Evolutionary conservation across 37 sponge, comb jelly and placozoan genomes (phyloP).

Genomic region (Lycopodina hypogea): DNA sequence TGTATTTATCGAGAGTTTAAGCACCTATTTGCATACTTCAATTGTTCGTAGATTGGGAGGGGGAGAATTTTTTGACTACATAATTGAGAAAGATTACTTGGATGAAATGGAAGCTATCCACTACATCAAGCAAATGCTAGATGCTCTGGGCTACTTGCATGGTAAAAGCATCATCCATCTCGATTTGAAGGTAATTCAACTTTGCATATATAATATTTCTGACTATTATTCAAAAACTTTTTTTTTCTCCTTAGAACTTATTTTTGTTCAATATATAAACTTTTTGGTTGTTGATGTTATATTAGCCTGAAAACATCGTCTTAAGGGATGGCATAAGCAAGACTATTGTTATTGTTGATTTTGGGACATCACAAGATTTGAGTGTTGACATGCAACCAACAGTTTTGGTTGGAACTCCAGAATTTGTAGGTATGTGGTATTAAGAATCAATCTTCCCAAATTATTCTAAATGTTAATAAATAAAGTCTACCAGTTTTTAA

Average conservation of each 20-base stretch:
- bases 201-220: neutral
- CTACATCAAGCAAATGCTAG: constrained; percentile 68
- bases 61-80: constrained; percentile 86
- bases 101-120: constrained; percentile 54
- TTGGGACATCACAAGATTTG: constrained; percentile 72
- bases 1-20: too few relatives aligned
- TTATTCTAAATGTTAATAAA: neutral
- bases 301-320: constrained; percentile 88
- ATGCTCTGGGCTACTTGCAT: constrained; percentile 53
- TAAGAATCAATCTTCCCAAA: neutral
- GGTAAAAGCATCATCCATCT: constrained; percentile 68
- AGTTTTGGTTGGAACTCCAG: constrained; percentile 82
- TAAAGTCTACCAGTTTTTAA: neutral
- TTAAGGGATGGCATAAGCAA: constrained; percentile 41
- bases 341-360: constrained; percentile 75
- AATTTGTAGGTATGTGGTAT: constrained; percentile 68
- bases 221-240: constrained; percentile 9
- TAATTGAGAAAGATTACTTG: constrained; percentile 71
- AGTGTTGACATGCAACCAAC: constrained; percentile 34
- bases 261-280: too few relatives aligned
- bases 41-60: constrained; percentile 51
- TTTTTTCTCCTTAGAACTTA: neutral
- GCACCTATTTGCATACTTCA: too few relatives aligned
- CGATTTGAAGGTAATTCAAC: constrained; percentile 70
- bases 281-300: constrained; percentile 31